A percentile compares a stretch with the other conserved stretches of the same genome.
Evolutionary conservation across 64 coral and sea anemone genomes (phyloP).

Genomic region (Stichodactyla mertensii): DNA sequence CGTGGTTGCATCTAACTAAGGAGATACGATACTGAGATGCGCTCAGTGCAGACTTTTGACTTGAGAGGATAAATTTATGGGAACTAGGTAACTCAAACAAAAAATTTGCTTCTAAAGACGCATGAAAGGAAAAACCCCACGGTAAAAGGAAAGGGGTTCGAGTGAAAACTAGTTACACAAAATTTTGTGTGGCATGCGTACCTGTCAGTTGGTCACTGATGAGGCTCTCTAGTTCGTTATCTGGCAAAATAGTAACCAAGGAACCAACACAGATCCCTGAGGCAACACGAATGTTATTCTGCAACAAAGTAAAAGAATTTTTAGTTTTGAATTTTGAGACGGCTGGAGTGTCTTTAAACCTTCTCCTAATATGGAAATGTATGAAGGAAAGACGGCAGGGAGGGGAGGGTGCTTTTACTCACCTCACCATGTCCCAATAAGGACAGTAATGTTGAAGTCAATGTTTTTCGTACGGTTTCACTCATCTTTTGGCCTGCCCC

Average conservation of each 20-base stretch:
- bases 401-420: slow-evolving; percentile 3
- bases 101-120: too few relatives aligned
- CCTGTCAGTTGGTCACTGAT: slow-evolving; percentile 74
- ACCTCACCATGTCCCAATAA: slow-evolving; percentile 86
- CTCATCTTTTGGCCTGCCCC: slow-evolving; percentile 93
- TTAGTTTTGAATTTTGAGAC: background rate
- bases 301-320: background rate
- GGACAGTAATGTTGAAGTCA: slow-evolving; percentile 62
- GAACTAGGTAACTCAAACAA: background rate
- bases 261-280: slow-evolving; percentile 79
- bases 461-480: slow-evolving; percentile 68
- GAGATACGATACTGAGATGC: too few relatives aligned
- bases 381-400: background rate
- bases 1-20: too few relatives aligned
- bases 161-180: background rate
- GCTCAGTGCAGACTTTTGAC: too few relatives aligned
- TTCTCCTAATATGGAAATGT: slow-evolving; percentile 65
- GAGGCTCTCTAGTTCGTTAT: slow-evolving; percentile 60
- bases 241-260: slow-evolving; percentile 61
- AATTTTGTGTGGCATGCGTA: background rate
- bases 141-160: too few relatives aligned
- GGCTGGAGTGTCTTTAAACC: background rate
- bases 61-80: background rate
- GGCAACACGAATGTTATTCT: slow-evolving; percentile 87
- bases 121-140: too few relatives aligned